Evolutionary conservation across 2,797 vertebrate genomes (phyloP).

Genomic region (Fundulus diaphanus): DNA sequence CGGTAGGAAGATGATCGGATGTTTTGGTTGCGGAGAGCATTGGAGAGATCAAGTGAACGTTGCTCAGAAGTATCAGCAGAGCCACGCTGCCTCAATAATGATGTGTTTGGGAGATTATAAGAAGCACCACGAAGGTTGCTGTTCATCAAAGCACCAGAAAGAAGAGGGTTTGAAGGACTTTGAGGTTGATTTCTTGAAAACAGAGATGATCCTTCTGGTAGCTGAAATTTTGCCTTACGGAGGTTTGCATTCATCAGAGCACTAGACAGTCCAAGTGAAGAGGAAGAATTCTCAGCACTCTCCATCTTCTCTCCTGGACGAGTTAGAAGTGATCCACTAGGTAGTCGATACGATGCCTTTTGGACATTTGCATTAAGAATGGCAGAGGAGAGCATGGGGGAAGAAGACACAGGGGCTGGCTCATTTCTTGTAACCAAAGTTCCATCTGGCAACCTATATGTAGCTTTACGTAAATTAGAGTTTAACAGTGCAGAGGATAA

Average conservation of each 20-base stretch:
- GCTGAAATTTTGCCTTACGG: slow-evolving; percentile 74
- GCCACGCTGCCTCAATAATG: slow-evolving; percentile 57
- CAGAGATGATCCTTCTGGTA: slow-evolving; percentile 75
- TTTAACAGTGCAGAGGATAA: slow-evolving; percentile 77
- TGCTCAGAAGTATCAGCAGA: slow-evolving; percentile 39
- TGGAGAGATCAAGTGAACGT: slow-evolving; percentile 64
- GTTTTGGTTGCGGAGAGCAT: slow-evolving; percentile 70
- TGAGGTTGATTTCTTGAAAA: slow-evolving; percentile 67
- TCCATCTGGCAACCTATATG: slow-evolving; percentile 79
- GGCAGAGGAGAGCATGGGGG: slow-evolving; percentile 68
- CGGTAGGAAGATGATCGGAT: slow-evolving; percentile 66
- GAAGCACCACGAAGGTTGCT: slow-evolving; percentile 69
- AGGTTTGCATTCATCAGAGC: slow-evolving; percentile 75
- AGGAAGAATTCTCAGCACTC: slow-evolving; percentile 33
- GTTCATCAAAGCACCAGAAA: slow-evolving; percentile 79
- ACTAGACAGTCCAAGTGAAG: slow-evolving; percentile 65
- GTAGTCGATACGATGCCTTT: slow-evolving; percentile 75
- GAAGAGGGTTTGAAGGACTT: slow-evolving; percentile 61
- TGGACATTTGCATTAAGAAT: slow-evolving; percentile 71
- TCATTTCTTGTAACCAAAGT: slow-evolving; percentile 71
- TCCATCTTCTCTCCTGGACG: slow-evolving; percentile 42
- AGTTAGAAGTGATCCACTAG: slow-evolving; percentile 69
- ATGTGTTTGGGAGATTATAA: slow-evolving; percentile 70
- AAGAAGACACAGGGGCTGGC: slow-evolving; percentile 59
- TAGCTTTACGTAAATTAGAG: slow-evolving; percentile 71